Percentiles rank a stretch among this genome's conserved stretches.
These are phyloP conservation scores for Sinopyrophorus schimmeli DNA, from an alignment of 2,888 invertebrate genomes.

Conservation along the genomic window DNA sequence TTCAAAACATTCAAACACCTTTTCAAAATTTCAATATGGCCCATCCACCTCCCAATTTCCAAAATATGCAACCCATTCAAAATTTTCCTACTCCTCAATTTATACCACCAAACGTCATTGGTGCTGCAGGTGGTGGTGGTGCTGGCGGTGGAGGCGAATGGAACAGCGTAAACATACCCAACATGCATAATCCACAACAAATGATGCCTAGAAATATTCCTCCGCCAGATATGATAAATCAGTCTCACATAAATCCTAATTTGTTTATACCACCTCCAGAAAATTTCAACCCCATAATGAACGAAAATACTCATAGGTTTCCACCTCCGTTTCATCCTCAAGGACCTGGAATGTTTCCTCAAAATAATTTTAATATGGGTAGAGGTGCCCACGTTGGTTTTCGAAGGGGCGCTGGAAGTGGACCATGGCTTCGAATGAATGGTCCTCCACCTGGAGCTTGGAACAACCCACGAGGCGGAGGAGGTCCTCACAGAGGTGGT, in stretches of 20 bases:
- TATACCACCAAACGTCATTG: conserved; percentile 30
- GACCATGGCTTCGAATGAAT: conserved; percentile 58
- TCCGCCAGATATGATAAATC: conserved; percentile 55
- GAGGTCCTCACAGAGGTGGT: conserved; percentile 51
- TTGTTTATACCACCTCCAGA: conserved; percentile 54
- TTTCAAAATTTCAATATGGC: conserved; percentile 26
- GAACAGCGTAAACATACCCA: conserved; percentile 54
- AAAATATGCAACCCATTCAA: conserved; percentile 47
- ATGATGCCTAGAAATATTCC: conserved; percentile 51
- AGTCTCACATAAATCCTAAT: conserved; percentile 46
- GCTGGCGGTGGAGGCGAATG: conserved; percentile 50
- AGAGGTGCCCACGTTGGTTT: conserved; percentile 38
- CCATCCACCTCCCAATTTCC: conserved; percentile 24
- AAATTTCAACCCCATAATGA: conserved; percentile 54
- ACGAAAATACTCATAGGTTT: conserved; percentile 49
- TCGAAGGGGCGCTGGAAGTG: conserved; percentile 60
- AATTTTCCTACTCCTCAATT: conserved; percentile 54
- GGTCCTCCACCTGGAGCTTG: conserved; percentile 37
- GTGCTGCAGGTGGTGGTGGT: too few species aligned
- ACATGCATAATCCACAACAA: conserved; percentile 32
- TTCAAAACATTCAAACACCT: conserved; percentile 41
- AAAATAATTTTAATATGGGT: conserved; percentile 53
- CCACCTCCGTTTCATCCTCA: conserved; percentile 57
- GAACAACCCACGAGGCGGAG: conserved; percentile 51
- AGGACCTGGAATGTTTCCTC: conserved; percentile 51